Evolutionary conservation across 2,888 invertebrate species (phyloP).

Genomic region (Choreutis nemorana): DNA sequence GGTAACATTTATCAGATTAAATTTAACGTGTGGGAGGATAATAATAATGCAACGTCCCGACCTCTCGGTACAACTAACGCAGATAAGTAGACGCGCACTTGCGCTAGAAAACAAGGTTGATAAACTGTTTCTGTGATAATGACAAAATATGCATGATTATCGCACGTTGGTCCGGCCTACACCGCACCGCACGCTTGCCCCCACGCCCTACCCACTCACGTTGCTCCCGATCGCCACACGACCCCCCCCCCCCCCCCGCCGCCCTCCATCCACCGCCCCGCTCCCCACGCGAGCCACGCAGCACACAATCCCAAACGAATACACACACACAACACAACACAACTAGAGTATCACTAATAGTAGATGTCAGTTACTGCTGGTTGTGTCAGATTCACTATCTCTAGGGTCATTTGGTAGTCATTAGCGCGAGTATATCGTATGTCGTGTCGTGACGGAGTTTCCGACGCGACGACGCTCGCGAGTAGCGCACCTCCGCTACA

Average conservation of each 20-base stretch:
- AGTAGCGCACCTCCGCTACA: constrained; percentile 11
- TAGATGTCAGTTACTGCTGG: constrained; percentile 20
- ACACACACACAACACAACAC: not conserved
- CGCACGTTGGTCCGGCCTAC: constrained; percentile 7
- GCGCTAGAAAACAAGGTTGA: constrained; percentile 8
- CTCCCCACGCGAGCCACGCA: not conserved
- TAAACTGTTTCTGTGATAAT: constrained; percentile 30
- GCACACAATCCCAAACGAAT: not conserved
- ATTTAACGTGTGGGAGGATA: constrained; percentile 44
- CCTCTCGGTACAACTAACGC: constrained; percentile 9
- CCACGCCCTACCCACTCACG: constrained; percentile 7
- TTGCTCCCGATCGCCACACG: constrained; percentile 8
- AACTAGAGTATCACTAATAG: too few relatives aligned
- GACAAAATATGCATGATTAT: constrained; percentile 15
- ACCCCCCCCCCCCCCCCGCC: constrained; percentile 5
- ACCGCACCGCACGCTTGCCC: constrained; percentile 1
- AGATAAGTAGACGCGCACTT: constrained; percentile 6
- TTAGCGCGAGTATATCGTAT: not conserved
- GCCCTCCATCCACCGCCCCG: constrained; percentile 5
- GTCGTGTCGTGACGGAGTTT: constrained; percentile 1
- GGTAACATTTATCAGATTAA: constrained; percentile 33
- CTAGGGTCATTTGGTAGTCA: constrained; percentile 16
- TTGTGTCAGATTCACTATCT: constrained; percentile 19
- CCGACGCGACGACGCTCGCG: constrained; percentile 5
- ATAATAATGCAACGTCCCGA: constrained; percentile 37